Conservation (phyloP, 2,113 vertebrate genomes). For the Semnornis frantzii region DNA sequence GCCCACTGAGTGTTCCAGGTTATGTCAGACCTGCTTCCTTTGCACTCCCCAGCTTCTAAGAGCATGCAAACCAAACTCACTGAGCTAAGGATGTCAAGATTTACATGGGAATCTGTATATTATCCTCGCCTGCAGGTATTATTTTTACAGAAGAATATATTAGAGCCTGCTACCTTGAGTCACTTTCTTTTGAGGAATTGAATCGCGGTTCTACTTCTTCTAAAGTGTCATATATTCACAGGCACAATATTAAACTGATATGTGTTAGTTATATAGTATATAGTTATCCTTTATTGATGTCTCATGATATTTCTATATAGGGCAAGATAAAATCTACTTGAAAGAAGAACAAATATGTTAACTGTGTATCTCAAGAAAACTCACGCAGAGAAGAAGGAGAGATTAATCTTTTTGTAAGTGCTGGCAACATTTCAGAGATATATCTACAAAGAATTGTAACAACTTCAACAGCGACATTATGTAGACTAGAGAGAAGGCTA, state of each 20-base stretch:
- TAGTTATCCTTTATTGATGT: constrained; percentile 9
- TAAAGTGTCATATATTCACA: constrained; percentile 24
- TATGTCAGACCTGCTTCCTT: neutral
- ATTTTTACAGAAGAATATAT: constrained; percentile 12
- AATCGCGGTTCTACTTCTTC: neutral
- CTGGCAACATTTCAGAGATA: constrained; percentile 8
- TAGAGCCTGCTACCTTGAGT: neutral
- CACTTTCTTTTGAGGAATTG: constrained; percentile 15
- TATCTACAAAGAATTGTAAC: constrained; percentile 35
- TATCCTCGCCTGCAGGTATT: constrained; percentile 16
- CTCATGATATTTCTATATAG: constrained; percentile 53
- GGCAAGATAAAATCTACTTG: constrained; percentile 45
- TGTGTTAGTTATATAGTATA: constrained; percentile 22
- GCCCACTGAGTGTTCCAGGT: neutral
- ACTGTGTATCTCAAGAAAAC: constrained; percentile 39
- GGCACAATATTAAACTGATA: constrained; percentile 23
- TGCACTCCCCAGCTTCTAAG: neutral
- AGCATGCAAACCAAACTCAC: neutral
- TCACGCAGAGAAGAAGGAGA: constrained; percentile 21
- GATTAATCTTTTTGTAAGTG: constrained; percentile 41
- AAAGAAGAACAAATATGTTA: constrained; percentile 58
- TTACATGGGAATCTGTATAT: rapidly evolving
- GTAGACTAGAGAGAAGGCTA: neutral
- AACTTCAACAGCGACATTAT: constrained; percentile 1
- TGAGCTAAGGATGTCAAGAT: neutral